Base-by-base conservation (phyloP, 1,140 invertebrate genomes). In the Drosophila ananassae region DNA sequence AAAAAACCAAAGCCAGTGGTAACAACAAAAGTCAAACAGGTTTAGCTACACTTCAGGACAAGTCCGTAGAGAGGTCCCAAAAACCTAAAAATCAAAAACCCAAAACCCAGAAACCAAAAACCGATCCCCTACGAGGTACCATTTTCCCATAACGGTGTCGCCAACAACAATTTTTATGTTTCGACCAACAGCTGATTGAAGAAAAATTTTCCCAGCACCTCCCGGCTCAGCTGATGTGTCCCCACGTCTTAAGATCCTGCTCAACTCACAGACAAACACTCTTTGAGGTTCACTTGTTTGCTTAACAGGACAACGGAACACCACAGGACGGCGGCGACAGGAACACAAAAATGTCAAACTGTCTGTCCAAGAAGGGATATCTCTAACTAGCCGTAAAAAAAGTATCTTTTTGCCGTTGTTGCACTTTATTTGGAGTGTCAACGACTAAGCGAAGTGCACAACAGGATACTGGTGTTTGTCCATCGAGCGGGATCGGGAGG, bases 351-450 rank as follows among this genome's bases (percentile, higher is more conserved):
- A 79, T 84, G 81, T 84, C 81, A 84, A 84, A 73, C 82, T 74
- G 81, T 77, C 81, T 62, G 72, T 64, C 64, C 79, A 68, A 78
- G 79, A 63, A 87, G 78, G 81, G 81, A 85, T 84, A 85, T 85
- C 81, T 87, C 51, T 89, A 89, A 82, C 82, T 89, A 82, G 83
- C 78, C 82, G 83, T 87, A 83, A 89, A 89, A 68, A 54, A 59
- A 73, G 75, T 82, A 87, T 79, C 78, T 75, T 66, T 81, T 62
- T 68, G 67, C 75, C 37, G 69, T 81, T 80, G 63, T 82, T 82
- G 78, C 82, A 82, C 82, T 85, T 87, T 87, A 89, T 73, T 89
- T 89, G 63, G 79, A 89, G 84, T 89, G 83, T 89, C 83, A 89
- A 89, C 83, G 63, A 63, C 67, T 39, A 54, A 80, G 69, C 64